Base-by-base conservation (phyloP, 2,888 invertebrate species). In the Toxonevra muliebris region DNA sequence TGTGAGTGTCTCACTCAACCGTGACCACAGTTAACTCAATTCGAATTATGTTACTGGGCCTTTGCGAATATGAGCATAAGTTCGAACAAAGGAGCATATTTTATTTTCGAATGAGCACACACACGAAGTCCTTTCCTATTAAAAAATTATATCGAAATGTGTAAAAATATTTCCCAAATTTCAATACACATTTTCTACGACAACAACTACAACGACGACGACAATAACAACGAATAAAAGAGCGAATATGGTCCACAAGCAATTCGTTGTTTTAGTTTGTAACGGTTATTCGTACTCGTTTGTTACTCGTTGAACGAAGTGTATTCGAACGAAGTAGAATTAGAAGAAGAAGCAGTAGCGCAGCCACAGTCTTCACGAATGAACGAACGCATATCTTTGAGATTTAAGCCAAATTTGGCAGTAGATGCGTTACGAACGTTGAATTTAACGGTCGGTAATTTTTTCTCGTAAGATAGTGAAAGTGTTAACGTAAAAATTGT, bases 381-480 rank as follows among this genome's bases (percentile, higher is more conserved):
- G 41, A 9, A 19, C n/a, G 43, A 69, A 48, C 58, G 77, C 76
- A 77, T 79, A 76, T 79, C 76, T 75, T 74, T 71, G 73, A 72
- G 66, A 73, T 71, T 61, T 66, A 69, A 63, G 71, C 71, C 78
- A 73, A 79, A 70, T 77, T 77, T 74, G 79, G 76, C 78, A 78
- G 77, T 80, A 82, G 82, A 82, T 79, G 82, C 80, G 77, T 80
- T 76, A 75, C 80, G 80, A 79, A 81, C 82, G 82, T 82, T 79
- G 80, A 77, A 78, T 80, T 80, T 81, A 80, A 80, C 80, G 82
- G 82, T 82, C 80, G 82, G 82, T 74, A 76, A 79, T 76, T 71
- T 75, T 75, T 66, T 55, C 20, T 54, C 65, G 50, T 50, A 17
- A 40, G 42, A 41, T 20, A 42, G 79, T 80, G 79, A 77, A 79